Evolutionary conservation across 2,888 invertebrate species (phyloP), one percentile per base, ranked within the genome.

Genomic region (Griposia aprilina): DNA sequence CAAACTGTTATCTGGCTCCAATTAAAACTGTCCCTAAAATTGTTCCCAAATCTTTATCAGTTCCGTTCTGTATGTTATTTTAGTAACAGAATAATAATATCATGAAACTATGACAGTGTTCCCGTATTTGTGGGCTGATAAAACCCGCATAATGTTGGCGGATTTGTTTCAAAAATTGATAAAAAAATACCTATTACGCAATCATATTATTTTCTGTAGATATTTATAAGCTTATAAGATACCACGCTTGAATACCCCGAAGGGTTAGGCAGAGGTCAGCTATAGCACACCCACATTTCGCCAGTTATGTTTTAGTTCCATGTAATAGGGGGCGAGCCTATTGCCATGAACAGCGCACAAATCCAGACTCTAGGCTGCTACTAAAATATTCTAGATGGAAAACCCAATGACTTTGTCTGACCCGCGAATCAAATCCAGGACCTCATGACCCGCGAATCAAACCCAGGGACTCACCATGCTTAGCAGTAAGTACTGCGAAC

Each of bases 101-200:
- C 36, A 60, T 82, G 26, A 57, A 76, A 79, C 71, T 79, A n/a
- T 72, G 74, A 85, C 74, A 78, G 45, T 75, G 74, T 15, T 71
- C 86, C 76, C 85, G 65, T 85, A 80, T 81, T 72, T 60, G 63
- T 59, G 41, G 50, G 50, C 30, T 60, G 87, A 86, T 86, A 86
- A 85, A 1, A 67, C 82, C 85, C 85, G 78, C 72, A 80, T 20
- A 60, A n/a, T 78, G 67, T 69, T 62, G 59, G 30, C 26, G 13
- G 63, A 52, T 60, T 36, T 78, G 70, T 86, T 72, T 45, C 23
- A 50, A 13, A 50, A 66, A 41, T 52, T 68, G 69, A 66, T 66
- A 81, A 74, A 60, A 66, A 63, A 68, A 83, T 62, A 50, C 13
- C 6, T 20, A 4, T 26, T 20, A 52, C 11, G 0, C 1, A 23